Base-by-base conservation (phyloP, 2,888 invertebrate species). In the Drosophila nr. fundita region DNA sequence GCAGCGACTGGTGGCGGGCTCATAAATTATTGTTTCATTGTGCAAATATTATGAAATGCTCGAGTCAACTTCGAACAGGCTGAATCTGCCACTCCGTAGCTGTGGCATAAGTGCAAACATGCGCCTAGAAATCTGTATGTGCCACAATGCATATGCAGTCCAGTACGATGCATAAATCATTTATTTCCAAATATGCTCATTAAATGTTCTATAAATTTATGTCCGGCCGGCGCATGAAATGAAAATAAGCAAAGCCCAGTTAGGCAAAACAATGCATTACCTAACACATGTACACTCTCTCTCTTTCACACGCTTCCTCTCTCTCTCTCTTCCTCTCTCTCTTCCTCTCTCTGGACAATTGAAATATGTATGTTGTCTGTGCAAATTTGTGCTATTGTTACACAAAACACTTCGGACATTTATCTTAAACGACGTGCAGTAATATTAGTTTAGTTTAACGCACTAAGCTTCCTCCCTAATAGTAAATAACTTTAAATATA, bases 121-220 rank as follows among this genome's bases (percentile, higher is more conserved):
- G 55, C 82, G 57, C 29, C 62, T 50, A 18, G 42, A 53, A 18
- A 29, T 55, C 38, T 54, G 64, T 48, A 48, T 69, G 63, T 62
- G 65, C 59, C 48, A 58, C 38, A 52, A n/a, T 21, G 42, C 55
- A 49, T 45, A 18, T 34, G 40, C 69, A 76, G 70, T 67, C 73
- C 64, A 58, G 34, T 50, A 58, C n/a, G 57, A 81, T 42, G 58
- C 78, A 83, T 83, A 83, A 83, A 83, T 83, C 84, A 83, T 78
- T 69, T 76, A 78, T 82, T 76, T 74, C 68, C 80, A 83, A 82
- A 83, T 80, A 71, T 83, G 83, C 80, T 78, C 82, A 82, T 89
- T 89, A 87, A 89, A 81, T 83, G 81, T 81, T 82, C 79, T 81
- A 84, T 80, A 82, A 90, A 86, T 89, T 82, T 82, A 82, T 89